A percentile compares a stretch with the other conserved stretches of the same genome.
Evolutionary conservation across 1,140 invertebrate genomes (phyloP).

Genomic region (Atta texana): DNA sequence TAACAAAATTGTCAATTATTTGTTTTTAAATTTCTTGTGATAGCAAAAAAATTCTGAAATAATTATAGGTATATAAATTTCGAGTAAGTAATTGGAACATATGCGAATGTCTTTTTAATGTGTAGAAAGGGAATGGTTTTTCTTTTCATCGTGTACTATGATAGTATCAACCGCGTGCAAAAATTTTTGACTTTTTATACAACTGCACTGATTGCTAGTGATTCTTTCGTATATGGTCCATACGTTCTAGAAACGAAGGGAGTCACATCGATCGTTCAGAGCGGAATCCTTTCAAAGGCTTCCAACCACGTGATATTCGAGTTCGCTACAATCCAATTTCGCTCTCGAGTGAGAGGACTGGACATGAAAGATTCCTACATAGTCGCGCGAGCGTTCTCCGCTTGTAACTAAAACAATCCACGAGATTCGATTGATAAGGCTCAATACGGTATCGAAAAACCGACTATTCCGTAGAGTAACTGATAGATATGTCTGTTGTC

Average conservation of each 20-base stretch:
- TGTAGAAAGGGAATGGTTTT: background rate
- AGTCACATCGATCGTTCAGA: slow-evolving; percentile 39
- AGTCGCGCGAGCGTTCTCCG: slow-evolving; percentile 12
- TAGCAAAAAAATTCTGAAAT: background rate
- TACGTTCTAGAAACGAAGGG: slow-evolving; percentile 11
- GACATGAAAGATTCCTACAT: slow-evolving; percentile 49
- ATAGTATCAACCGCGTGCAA: background rate
- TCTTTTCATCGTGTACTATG: background rate
- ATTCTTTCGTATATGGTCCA: slow-evolving; percentile 46
- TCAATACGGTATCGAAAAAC: slow-evolving; percentile 46
- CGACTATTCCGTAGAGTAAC: background rate
- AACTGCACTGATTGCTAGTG: slow-evolving; percentile 14
- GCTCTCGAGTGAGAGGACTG: slow-evolving; percentile 19
- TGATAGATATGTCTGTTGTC: slow-evolving; percentile 9
- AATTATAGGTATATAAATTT: background rate
- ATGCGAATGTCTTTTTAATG: background rate
- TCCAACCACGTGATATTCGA: slow-evolving; percentile 44
- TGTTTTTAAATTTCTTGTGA: background rate
- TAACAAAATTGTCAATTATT: background rate
- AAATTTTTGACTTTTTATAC: slow-evolving; percentile 29
- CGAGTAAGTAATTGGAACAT: too few relatives aligned
- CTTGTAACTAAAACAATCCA: slow-evolving; percentile 56
- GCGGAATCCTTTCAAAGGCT: slow-evolving; percentile 50
- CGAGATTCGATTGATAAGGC: slow-evolving; percentile 49
- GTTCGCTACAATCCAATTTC: slow-evolving; percentile 62